Percentiles rank a stretch among this genome's conserved stretches.
Conservation (phyloP, 1,140 invertebrate genomes). For the Panagrolaimus sp. region DNA sequence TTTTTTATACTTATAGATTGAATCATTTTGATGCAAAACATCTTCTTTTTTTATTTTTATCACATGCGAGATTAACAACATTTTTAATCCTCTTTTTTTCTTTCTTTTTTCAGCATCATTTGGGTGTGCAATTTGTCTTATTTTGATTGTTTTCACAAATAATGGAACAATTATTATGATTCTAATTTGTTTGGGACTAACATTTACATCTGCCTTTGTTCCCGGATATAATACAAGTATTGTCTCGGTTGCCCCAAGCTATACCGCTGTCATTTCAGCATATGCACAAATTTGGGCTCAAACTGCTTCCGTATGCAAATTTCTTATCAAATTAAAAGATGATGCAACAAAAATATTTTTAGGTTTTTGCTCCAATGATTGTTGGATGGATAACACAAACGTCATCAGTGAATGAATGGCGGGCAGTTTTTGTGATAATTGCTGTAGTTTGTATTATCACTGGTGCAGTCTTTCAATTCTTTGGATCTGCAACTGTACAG, state of each 20-base stretch:
- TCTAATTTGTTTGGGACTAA: neutral
- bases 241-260: neutral
- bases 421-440: neutral
- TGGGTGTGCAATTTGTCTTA: conserved; percentile 10
- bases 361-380: neutral
- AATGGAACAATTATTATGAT: conserved; percentile 1
- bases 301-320: neutral
- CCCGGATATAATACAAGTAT: conserved; percentile 7
- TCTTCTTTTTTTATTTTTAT: no score
- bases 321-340: no score
- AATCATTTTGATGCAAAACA: no score
- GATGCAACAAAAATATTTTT: no score
- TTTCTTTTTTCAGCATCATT: neutral
- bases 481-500: conserved; percentile 7
- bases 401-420: neutral
- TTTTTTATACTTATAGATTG: no score
- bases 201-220: conserved; percentile 5
- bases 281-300: conserved; percentile 17
- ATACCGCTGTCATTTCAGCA: conserved; percentile 1
- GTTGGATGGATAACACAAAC: conserved; percentile 1
- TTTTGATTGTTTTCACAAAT: neutral
- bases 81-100: no score
- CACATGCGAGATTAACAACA: no score
- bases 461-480: conserved; percentile 10
- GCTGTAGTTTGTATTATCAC: conserved; percentile 1